Evolutionary conservation across 2,113 vertebrate genomes (phyloP).

Genomic region (Rhineura floridana): DNA sequence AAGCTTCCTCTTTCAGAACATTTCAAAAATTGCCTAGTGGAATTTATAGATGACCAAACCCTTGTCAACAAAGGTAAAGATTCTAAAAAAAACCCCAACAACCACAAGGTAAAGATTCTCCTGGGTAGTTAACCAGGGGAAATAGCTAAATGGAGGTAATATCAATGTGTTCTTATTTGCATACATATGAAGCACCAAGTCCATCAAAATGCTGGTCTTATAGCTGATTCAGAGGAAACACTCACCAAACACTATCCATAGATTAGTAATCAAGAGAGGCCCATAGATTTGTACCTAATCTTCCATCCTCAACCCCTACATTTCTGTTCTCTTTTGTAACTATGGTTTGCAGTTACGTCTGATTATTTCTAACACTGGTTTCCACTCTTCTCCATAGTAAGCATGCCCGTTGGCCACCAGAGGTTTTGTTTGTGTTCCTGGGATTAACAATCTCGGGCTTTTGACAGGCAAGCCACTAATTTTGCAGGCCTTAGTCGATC

Average conservation of each 20-base stretch:
- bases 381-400: not conserved
- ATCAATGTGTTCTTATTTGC: conserved; percentile 8
- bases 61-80: not conserved
- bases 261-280: not conserved
- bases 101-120: not conserved
- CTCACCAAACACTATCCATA: too few relatives aligned
- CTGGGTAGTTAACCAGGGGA: not conserved
- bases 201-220: not conserved
- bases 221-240: not conserved
- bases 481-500: too few relatives aligned
- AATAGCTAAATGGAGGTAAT: not conserved
- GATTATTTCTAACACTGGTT: not conserved
- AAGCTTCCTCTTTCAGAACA: conserved; percentile 10
- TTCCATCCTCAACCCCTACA: not conserved
- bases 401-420: too few relatives aligned
- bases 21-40: not conserved
- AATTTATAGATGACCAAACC: conserved; percentile 28
- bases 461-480: too few relatives aligned
- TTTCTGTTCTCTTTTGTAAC: too few relatives aligned
- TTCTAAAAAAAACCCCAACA: too few relatives aligned
- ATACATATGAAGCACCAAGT: conserved; percentile 27
- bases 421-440: too few relatives aligned
- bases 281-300: not conserved
- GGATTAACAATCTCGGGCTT: too few relatives aligned
- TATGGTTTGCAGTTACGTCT: not conserved